Base-by-base conservation (phyloP, 1,140 invertebrate genomes). In the Megathymus violae region DNA sequence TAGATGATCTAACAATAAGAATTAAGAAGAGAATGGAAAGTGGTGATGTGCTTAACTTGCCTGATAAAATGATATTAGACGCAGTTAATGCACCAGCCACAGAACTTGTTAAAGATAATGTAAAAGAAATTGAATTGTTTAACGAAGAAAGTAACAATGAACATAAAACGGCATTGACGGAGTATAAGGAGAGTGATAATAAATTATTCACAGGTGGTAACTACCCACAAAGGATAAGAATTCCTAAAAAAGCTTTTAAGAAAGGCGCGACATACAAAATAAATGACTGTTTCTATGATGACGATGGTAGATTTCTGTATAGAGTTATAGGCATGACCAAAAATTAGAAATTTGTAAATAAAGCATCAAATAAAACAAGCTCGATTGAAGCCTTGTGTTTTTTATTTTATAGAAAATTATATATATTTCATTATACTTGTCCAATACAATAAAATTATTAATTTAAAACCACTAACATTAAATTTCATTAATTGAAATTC, bases 281-380 rank as follows among this genome's bases (percentile, higher is more conserved):
- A 0, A 92, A 94, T 67, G 95, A 96, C 88, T 95, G 94, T 69
- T 96, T 94, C 85, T 96, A 96, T 82, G 94, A 96, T 82, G 91
- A 93, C 78, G 94, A 96, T 92, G 95, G 95, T 0, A 89, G 92
- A 82, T 96, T 96, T 92, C 92, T 96, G 11, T 96, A 96, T 74
- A 90, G 95, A 73, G 93, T 96, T 14, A 93, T 95, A 19, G 95
- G 94, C 61, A 92, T 95, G 92, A 74, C 67, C 10, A 66, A 74
- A 58, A 69, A 69, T 16, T 58, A 58, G 38, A 14, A 40, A 25
- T 17, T 13, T 46, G 11, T 13, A 31, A 6, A 38, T 15, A 17
- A 34, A 10, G 31, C 1, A n/a, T 36, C 46, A 74, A 89, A 87
- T 82, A 82, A 87, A 88, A 88, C 76, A 72, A 70, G 51, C 63